Base-by-base conservation (phyloP, 30 jellyfish, hydroid and myxozoan species). In the Clytia hemisphaerica region DNA sequence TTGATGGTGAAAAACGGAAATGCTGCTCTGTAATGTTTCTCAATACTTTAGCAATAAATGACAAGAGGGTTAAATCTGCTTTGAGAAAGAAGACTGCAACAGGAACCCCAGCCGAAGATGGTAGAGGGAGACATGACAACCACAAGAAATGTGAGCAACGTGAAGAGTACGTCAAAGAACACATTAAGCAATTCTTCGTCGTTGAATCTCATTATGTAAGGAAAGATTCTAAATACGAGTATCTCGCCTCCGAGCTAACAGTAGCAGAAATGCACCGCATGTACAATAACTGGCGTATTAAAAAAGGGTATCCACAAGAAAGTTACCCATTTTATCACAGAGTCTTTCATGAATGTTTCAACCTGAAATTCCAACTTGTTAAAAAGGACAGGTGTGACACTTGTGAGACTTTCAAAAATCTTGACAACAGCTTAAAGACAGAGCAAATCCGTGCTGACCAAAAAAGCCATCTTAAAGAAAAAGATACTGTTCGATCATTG, bases 311-410 rank as follows among this genome's bases (percentile, higher is more conserved):
- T 58, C 33, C 30, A 58, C 71, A 38, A 58, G 71, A 24, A 58
- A 24, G 30, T 24, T 24, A 58, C 25, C 33, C 26, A n/a, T 22
- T 29, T 4, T 58, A 58, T 34, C 55, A 45, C 37, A 29, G 14
- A n/a, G 30, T 58, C 33, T 58, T 58, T 29, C 25, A 4, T 45
- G 18, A 29, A 38, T 16, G 30, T n/a, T 51, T 58, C 30, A 58
- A 58, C 33, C 25, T 58, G 25, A 45, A 58, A 29, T 58, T 58
- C 30, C 71, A 58, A 3, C 25, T 22, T 24, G 6, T 45, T 5
- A 58, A 3, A 58, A 58, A 58, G 30, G 71, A 58, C 30, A 38
- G 25, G 71, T 58, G 71, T 58, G 71, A 58, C 30, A 58, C 71
- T 22, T 58, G 71, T 15, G 25, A 58, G 46, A 26, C 25, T n/a